Percentiles rank a stretch among this genome's conserved stretches.
Evolutionary conservation across 2,113 vertebrate species (phyloP).

Genomic region (Notechis scutatus): DNA sequence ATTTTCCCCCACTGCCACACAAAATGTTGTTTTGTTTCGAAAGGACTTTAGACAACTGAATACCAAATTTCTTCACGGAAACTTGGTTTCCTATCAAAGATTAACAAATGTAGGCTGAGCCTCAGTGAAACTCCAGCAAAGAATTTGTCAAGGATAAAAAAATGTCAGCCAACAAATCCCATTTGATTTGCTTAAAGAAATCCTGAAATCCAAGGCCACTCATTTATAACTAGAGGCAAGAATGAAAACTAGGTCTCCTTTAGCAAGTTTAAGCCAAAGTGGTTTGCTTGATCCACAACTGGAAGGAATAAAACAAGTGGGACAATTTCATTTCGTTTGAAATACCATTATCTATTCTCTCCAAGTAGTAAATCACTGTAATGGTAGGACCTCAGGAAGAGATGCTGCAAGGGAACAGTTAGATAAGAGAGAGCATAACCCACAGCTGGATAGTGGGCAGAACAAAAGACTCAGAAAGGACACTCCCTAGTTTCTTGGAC

Average conservation of each 20-base stretch:
- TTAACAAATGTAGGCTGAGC: slow-evolving; percentile 31
- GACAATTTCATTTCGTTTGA: not conserved
- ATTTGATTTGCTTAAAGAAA: not conserved
- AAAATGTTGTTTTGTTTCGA: slow-evolving; percentile 14
- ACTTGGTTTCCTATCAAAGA: slow-evolving; percentile 27
- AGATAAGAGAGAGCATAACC: no score
- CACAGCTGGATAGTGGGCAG: no score
- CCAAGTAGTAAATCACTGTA: not conserved
- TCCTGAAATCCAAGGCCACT: slow-evolving; percentile 12
- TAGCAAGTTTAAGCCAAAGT: slow-evolving; percentile 9
- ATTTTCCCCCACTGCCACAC: slow-evolving; percentile 23
- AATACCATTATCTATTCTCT: not conserved
- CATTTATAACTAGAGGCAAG: slow-evolving; percentile 5
- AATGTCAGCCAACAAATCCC: slow-evolving; percentile 13
- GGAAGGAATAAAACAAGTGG: slow-evolving; percentile 11
- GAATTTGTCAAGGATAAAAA: not conserved
- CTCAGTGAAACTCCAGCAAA: slow-evolving; percentile 21
- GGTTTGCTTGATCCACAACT: slow-evolving; percentile 16
- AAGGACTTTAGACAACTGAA: slow-evolving; percentile 36
- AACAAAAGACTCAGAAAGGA: no score
- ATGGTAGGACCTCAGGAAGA: no score
- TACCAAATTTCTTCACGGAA: slow-evolving; percentile 28
- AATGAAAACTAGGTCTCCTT: not conserved
- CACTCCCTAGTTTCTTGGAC: no score
- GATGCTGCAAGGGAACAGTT: no score